Evolutionary conservation across 2,797 vertebrate genomes (phyloP).

Genomic region (Enteromius mattozi): DNA sequence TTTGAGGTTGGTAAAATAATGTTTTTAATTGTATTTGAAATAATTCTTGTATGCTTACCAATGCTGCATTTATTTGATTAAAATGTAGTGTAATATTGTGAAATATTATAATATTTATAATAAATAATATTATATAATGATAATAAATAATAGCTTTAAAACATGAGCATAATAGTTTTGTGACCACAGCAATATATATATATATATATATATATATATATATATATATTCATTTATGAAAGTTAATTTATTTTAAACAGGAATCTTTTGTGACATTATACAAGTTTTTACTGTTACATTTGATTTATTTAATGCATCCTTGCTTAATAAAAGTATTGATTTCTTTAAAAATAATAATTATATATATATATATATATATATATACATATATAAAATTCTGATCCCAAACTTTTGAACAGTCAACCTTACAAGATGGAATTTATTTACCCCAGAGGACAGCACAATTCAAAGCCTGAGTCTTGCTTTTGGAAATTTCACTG

Average conservation of each 20-base stretch:
- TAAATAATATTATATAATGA: neutral
- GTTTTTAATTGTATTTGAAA: neutral
- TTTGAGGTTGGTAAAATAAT: no score
- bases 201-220: no score
- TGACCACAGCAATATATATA: no score
- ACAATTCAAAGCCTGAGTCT: conserved; percentile 50
- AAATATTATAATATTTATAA: neutral
- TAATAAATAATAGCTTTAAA: neutral
- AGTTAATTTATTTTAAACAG: neutral
- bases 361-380: no score
- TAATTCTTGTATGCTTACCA: neutral
- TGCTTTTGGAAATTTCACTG: conserved; percentile 57
- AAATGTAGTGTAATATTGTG: neutral
- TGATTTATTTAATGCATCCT: neutral
- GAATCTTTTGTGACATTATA: neutral
- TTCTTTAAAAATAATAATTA: neutral
- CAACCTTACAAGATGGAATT: conserved; percentile 61
- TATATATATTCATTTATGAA: neutral
- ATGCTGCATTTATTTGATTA: neutral
- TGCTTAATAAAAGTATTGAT: neutral
- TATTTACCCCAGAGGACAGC: conserved; percentile 54
- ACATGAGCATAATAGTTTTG: no score
- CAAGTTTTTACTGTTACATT: neutral
- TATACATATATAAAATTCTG: no score
- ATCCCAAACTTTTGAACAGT: neutral